phyloP scores from a whole-genome alignment of 2,888 invertebrate species.

The Oxytorus armatus region DNA sequence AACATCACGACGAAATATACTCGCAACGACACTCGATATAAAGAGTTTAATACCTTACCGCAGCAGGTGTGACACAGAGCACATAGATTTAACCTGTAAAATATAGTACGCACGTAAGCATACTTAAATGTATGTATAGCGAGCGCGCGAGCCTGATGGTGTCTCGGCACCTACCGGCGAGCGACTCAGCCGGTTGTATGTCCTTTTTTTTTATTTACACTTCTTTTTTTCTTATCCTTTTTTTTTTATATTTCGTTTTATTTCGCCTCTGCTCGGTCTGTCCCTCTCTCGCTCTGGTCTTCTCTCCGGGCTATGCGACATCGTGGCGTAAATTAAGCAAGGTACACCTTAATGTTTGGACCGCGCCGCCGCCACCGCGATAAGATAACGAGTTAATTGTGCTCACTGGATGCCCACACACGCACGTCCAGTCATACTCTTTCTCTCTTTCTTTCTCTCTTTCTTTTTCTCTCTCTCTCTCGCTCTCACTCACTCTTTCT shows the following conservation, averaged over 20 bases:
- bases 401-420: slow-evolving; percentile 83
- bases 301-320: slow-evolving; percentile 70
- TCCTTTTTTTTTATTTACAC: slow-evolving; percentile 19
- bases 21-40: slow-evolving; percentile 43
- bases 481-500: slow-evolving; percentile 27
- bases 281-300: slow-evolving; percentile 55
- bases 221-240: slow-evolving; percentile 21
- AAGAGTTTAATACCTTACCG: slow-evolving; percentile 41
- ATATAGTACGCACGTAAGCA: slow-evolving; percentile 18
- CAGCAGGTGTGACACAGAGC: slow-evolving; percentile 43
- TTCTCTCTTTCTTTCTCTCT: slow-evolving; percentile 30
- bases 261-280: slow-evolving; percentile 40
- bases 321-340: slow-evolving; percentile 83
- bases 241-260: too few relatives aligned
- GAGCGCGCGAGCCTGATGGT: slow-evolving; percentile 28
- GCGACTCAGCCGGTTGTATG: slow-evolving; percentile 27
- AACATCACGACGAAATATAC: slow-evolving; percentile 21
- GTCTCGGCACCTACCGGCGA: slow-evolving; percentile 51
- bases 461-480: slow-evolving; percentile 7
- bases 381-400: slow-evolving; percentile 85
- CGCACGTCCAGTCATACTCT: slow-evolving; percentile 81
- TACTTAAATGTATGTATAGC: slow-evolving; percentile 27
- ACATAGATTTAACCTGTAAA: slow-evolving; percentile 45
- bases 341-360: slow-evolving; percentile 83
- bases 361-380: slow-evolving; percentile 80